Evolutionary conservation across 2,113 vertebrate species (phyloP).

Genomic region (Laterallus jamaicensis): DNA sequence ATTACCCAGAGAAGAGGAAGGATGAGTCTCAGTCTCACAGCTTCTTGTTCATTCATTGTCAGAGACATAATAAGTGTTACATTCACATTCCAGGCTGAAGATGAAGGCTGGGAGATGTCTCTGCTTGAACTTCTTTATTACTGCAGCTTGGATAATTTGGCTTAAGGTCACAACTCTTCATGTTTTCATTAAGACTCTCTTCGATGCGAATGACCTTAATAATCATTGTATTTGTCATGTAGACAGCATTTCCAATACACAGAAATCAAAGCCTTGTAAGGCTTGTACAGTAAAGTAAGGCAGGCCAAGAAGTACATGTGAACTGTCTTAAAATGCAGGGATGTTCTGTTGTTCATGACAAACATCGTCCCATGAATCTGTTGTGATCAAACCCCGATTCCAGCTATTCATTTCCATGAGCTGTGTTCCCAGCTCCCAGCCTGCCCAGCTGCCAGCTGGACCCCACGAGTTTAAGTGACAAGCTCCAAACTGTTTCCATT

Average conservation of each 20-base stretch:
- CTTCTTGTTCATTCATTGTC: neutral
- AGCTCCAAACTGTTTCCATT: rapidly evolving
- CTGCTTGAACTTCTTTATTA: neutral
- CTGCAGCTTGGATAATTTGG: neutral
- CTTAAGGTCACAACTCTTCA: neutral
- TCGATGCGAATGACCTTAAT: neutral
- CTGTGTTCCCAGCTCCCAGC: neutral
- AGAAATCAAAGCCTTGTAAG: neutral
- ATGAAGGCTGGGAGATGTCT: neutral
- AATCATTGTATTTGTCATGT: neutral
- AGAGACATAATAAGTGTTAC: neutral
- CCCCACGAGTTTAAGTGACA: neutral
- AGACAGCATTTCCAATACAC: neutral
- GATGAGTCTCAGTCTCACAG: neutral
- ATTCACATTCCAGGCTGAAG: neutral
- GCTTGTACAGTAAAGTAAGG: neutral
- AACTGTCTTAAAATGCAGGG: neutral
- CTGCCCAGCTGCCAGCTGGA: neutral
- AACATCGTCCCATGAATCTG: neutral
- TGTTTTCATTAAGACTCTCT: neutral
- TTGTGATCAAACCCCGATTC: neutral
- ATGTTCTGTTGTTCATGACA: rapidly evolving
- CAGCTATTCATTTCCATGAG: neutral
- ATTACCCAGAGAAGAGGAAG: neutral
- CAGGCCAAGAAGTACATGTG: neutral